phyloP scores from a whole-genome alignment of 2,113 vertebrate genomes.

The Otis tarda region DNA sequence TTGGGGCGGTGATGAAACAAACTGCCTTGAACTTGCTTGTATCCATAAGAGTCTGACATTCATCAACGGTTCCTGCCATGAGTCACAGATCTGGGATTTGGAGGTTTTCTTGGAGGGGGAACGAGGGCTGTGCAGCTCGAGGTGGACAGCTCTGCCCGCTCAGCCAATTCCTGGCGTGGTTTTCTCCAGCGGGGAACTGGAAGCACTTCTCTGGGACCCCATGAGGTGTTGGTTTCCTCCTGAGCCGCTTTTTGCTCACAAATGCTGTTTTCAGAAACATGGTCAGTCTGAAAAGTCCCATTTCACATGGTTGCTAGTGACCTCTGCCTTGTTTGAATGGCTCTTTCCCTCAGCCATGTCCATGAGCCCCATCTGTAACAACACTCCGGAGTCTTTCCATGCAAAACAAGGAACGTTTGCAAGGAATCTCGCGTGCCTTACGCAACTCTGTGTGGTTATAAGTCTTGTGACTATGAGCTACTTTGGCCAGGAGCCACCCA shows the following conservation, averaged over 20 bases:
- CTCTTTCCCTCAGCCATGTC: not conserved
- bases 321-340: not conserved
- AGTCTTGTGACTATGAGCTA: constrained; percentile 71
- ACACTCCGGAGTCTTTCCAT: not conserved
- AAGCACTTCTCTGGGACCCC: not conserved
- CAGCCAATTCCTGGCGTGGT: not conserved
- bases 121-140: not conserved
- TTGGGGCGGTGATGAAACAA: not conserved
- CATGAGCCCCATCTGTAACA: not conserved
- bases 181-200: not conserved
- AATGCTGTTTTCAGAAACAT: not conserved
- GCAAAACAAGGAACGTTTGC: constrained; percentile 15
- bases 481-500: constrained; percentile 56
- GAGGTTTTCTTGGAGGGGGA: not conserved
- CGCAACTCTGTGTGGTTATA: constrained; percentile 41
- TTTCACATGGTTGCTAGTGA: not conserved
- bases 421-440: constrained; percentile 29
- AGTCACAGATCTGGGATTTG: not conserved
- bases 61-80: fast-evolving
- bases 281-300: not conserved
- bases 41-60: not conserved
- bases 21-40: not conserved
- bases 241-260: not conserved
- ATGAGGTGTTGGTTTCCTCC: not conserved
- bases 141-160: not conserved